Base-by-base conservation (phyloP, 2,113 vertebrate species). In the Misgurnus mizolepis region DNA sequence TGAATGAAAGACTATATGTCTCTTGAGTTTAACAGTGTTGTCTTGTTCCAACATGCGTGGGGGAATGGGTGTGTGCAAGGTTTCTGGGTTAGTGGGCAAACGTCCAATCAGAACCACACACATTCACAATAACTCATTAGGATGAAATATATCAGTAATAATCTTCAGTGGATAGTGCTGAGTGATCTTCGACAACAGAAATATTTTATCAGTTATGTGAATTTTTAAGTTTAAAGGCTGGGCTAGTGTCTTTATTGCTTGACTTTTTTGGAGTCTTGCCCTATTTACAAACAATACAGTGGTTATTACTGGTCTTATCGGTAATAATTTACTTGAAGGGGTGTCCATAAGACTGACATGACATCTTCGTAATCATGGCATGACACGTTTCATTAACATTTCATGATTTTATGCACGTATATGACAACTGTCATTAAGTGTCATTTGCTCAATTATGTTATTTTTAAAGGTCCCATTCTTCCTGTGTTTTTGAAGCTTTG, bases 11-110 rank as follows among this genome's bases (percentile, higher is more conserved):
- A 62, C 55, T 58, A 58, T 14, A 45, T 53, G 58, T 71, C 12
- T 60, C 34, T 79, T 17, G 40, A 39, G 66, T 40, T 27, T 9
- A 18, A 79, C 67, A 70, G 66, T 49, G 77, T 79, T 60, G 43
- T 70, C 67, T 79, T 79, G 76, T 78, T 78, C 22, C 53, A 68
- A 40, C 45, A 56, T 27, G 53, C 50, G 67, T 58, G 43, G 64
- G 41, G 49, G 77, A 75, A 61, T 75, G 61, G 50, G 76, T 67
- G 67, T 79, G 55, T 70, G 22, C 55, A 43, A 58, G 72, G 56
- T 41, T 66, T 68, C 73, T 68, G 53, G 50, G 45, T 62, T 62
- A 62, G 72, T 15, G 3, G 72, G 72, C 68, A 39, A 18, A 39
- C 62, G 43, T 65, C 47, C 60, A 60, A 76, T 65, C 45, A 50